Conservation (phyloP, 1,140 invertebrate genomes). For the Meloidogyne hapla region DNA sequence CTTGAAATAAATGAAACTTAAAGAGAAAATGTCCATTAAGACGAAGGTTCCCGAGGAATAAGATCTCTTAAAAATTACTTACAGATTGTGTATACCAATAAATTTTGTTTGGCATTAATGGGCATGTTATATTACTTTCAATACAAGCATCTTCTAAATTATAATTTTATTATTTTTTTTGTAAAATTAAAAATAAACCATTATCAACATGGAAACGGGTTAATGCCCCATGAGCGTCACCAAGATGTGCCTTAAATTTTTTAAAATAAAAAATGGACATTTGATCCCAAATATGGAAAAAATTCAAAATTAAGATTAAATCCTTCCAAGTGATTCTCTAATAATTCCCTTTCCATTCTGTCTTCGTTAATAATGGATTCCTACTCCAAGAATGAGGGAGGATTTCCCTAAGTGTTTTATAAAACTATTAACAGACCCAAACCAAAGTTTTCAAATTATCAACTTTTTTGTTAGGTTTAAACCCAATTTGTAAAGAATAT, state of each 20-base stretch:
- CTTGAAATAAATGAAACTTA: too few species aligned
- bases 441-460: slow-evolving; percentile 7
- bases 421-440: neutral
- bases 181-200: neutral
- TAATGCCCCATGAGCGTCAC: slow-evolving; percentile 33
- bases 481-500: slow-evolving; percentile 20
- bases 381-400: too few species aligned
- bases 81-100: slow-evolving; percentile 46
- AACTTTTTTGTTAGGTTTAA: slow-evolving; percentile 6
- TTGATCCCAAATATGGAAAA: too few species aligned
- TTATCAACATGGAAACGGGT: slow-evolving; percentile 45
- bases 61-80: too few species aligned
- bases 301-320: too few species aligned
- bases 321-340: too few species aligned
- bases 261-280: neutral
- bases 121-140: slow-evolving; percentile 43
- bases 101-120: slow-evolving; percentile 39
- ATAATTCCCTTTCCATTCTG: too few species aligned
- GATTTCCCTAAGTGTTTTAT: too few species aligned
- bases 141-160: slow-evolving; percentile 34
- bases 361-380: too few species aligned
- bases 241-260: slow-evolving; percentile 38
- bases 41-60: too few species aligned
- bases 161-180: neutral
- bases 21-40: too few species aligned